Base-by-base conservation (phyloP, 2,797 vertebrate species). In the Molothrus ater region DNA sequence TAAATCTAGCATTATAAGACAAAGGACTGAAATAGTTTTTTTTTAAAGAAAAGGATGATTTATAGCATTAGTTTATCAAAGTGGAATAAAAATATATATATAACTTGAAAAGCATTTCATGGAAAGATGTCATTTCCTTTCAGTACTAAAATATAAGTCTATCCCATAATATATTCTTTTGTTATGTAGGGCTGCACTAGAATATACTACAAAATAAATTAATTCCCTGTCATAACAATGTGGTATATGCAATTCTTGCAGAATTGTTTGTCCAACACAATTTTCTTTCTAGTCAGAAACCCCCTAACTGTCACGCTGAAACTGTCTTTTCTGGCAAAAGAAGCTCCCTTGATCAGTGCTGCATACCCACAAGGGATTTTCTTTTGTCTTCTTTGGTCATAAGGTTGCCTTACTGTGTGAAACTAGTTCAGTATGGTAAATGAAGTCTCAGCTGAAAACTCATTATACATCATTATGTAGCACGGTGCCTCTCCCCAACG, bases 251-350 rank as follows among this genome's bases (percentile, higher is more conserved):
- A 88, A 75, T 96, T 96, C 76, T 71, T 73, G 34, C 34, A 91
- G 80, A 93, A 95, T 69, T 95, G 69, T 95, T 96, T 97, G 84
- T 86, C 92, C 69, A 73, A 51, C 80, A 32, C 59, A 83, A 96
- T 97, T 96, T 97, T 96, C 85, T 61, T 86, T 88, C 93, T 75
- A 94, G 81, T 76, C 80, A 95, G 88, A 96, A 96, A 73, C 17
- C 56, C 40, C 59, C 56, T 65, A 89, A 90, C 69, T 86, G 82
- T 68, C 94, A 57, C 18, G 43, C 80, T 84, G 88, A 82, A 96
- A 89, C 71, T 95, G 93, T 93, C 80, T 94, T 91, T 95, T 59
- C 65, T 82, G 90, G 93, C 60, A 90, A 92, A 95, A 79, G 63
- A 79, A 54, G 80, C 66, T 94, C 70, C 85, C 84, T 93, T 95